Evolutionary conservation across 2,888 invertebrate genomes (phyloP).

Genomic region (Meiosimyza platycephala): DNA sequence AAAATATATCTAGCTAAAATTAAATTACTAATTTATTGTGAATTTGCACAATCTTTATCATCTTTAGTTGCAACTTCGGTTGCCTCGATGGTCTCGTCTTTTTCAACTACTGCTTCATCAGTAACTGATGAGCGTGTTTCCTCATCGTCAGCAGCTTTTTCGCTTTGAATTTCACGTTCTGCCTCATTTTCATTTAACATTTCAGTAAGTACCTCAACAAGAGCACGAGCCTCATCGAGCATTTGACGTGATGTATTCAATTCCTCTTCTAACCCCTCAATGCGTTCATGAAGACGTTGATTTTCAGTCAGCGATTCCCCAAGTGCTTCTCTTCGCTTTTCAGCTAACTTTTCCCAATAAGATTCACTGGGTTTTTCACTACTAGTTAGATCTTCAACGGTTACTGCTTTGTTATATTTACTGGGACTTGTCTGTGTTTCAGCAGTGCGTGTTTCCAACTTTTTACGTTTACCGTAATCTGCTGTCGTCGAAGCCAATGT

Average conservation of each 20-base stretch:
- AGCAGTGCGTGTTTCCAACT: slow-evolving; percentile 60
- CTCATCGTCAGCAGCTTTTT: slow-evolving; percentile 17
- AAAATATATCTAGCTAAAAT: too few species aligned
- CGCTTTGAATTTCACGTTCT: slow-evolving; percentile 59
- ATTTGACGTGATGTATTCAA: slow-evolving; percentile 78
- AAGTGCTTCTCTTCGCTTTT: slow-evolving; percentile 77
- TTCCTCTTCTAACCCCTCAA: slow-evolving; percentile 69
- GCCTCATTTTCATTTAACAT: slow-evolving; percentile 73
- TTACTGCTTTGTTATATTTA: slow-evolving; percentile 63
- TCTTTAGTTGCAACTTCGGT: not conserved
- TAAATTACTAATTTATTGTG: not conserved
- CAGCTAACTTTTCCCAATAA: slow-evolving; percentile 83
- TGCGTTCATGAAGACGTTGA: slow-evolving; percentile 70
- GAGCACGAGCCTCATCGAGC: slow-evolving; percentile 78
- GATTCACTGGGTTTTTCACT: slow-evolving; percentile 77
- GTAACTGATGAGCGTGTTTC: slow-evolving; percentile 30
- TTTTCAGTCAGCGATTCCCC: slow-evolving; percentile 81
- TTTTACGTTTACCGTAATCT: slow-evolving; percentile 67
- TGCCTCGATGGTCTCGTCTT: slow-evolving; percentile 7
- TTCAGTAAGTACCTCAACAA: slow-evolving; percentile 82
- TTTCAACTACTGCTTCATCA: slow-evolving; percentile 24
- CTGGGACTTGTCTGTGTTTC: slow-evolving; percentile 67
- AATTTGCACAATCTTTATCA: not conserved
- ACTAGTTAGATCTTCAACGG: slow-evolving; percentile 77
- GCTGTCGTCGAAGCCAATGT: slow-evolving; percentile 51